Percentiles rank a stretch among this genome's conserved stretches.
These are phyloP conservation scores for Anas platyrhynchos DNA, from an alignment of 2,113 vertebrate genomes.

Conservation along the genomic window DNA sequence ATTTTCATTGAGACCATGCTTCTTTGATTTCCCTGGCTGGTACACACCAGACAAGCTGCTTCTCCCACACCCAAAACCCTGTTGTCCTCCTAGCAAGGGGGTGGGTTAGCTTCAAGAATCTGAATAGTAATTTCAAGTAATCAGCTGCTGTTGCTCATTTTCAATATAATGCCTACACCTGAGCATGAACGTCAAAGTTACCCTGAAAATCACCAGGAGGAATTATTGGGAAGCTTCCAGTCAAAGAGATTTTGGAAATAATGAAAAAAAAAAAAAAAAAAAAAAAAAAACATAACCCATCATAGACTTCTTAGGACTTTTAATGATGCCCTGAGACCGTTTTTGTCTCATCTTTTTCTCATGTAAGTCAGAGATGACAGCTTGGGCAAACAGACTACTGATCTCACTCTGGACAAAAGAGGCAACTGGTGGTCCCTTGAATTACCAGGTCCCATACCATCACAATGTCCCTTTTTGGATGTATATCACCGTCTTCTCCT, in stretches of 20 bases:
- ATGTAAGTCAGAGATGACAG: neutral
- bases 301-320: neutral
- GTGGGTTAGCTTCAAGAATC: neutral
- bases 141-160: neutral
- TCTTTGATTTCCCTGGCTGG: neutral
- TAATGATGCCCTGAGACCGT: neutral
- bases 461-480: neutral
- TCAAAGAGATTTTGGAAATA: neutral
- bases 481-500: neutral
- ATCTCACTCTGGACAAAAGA: neutral
- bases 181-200: neutral
- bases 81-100: neutral
- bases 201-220: neutral
- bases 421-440: neutral
- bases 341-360: neutral
- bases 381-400: neutral
- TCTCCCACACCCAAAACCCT: neutral
- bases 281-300: neutral
- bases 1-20: neutral
- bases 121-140: neutral
- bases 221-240: neutral
- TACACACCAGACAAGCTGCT: neutral
- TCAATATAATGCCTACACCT: neutral
- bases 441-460: neutral
- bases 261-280: too few relatives aligned